Percentiles rank a stretch among this genome's conserved stretches.
Conservation (phyloP, 2,113 vertebrate genomes). For the Rissa tridactyla region DNA sequence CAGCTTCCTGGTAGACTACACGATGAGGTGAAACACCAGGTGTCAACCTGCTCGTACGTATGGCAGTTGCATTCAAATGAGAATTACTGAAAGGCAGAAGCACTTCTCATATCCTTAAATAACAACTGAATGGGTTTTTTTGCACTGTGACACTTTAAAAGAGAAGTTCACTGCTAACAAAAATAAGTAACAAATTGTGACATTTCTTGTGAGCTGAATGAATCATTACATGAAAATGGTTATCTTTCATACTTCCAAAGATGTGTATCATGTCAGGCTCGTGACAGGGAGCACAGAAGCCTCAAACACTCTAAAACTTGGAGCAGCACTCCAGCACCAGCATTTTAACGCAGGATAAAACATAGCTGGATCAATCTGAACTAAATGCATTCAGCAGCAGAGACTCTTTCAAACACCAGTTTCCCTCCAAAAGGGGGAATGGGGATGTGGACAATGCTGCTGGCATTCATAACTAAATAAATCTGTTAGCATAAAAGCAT, state of each 20-base stretch:
- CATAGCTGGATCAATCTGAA: not conserved
- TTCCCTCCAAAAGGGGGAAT: not conserved
- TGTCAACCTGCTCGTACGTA: not conserved
- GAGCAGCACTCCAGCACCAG: not conserved
- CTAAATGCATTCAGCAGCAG: not conserved
- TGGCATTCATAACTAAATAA: not conserved
- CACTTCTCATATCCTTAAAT: not conserved
- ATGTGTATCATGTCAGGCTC: not conserved
- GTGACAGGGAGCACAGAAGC: not conserved
- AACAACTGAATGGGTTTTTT: not conserved
- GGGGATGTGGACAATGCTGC: not conserved
- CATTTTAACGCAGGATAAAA: not conserved
- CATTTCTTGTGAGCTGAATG: not conserved
- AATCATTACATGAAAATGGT: not conserved
- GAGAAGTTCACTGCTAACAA: not conserved
- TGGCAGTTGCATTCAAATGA: not conserved
- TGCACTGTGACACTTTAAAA: not conserved
- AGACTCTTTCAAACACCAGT: not conserved
- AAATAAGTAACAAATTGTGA: not conserved
- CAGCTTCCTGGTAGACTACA: not conserved
- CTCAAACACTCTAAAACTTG: not conserved
- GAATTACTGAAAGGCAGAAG: not conserved
- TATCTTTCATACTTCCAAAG: not conserved
- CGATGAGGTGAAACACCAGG: not conserved
- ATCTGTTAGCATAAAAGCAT: not conserved